Percentiles rank a stretch among this genome's conserved stretches.
These are phyloP conservation scores for Thunnus thynnus DNA, from an alignment of 2,113 vertebrate genomes.

Conservation along the genomic window DNA sequence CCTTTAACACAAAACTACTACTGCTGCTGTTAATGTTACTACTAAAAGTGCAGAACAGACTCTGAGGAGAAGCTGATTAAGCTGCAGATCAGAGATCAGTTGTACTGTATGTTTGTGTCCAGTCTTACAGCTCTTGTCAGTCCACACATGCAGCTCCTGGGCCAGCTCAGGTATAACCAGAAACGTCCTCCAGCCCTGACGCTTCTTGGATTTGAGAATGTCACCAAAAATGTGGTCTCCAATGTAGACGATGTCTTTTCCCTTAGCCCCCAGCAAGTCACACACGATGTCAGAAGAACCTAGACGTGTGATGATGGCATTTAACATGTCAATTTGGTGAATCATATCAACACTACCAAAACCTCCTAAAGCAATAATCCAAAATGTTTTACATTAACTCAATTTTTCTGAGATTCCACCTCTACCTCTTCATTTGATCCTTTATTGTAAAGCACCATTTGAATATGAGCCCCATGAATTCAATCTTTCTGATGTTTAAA, in stretches of 20 bases:
- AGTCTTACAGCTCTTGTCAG: constrained; percentile 94
- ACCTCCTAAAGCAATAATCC: not conserved
- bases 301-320: constrained; percentile 46
- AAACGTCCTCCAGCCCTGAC: constrained; percentile 96
- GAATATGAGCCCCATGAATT: no score
- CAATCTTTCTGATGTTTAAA: no score
- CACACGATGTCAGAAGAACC: constrained; percentile 95
- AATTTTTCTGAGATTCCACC: no score
- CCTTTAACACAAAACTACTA: no score
- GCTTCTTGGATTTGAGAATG: constrained; percentile 97
- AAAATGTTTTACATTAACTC: not conserved
- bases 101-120: not conserved
- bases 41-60: no score
- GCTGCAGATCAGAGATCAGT: no score
- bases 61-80: no score
- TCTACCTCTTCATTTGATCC: no score
- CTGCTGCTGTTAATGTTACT: no score
- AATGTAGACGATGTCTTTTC: constrained; percentile 96
- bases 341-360: not conserved
- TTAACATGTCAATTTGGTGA: constrained; percentile 82
- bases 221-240: constrained; percentile 98
- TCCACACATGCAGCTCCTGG: constrained; percentile 97
- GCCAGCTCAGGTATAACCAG: constrained; percentile 95
- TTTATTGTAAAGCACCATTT: no score
- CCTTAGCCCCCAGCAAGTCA: constrained; percentile 93